Conservation (phyloP, 2,797 vertebrate genomes). For the Syngnathus acus region DNA sequence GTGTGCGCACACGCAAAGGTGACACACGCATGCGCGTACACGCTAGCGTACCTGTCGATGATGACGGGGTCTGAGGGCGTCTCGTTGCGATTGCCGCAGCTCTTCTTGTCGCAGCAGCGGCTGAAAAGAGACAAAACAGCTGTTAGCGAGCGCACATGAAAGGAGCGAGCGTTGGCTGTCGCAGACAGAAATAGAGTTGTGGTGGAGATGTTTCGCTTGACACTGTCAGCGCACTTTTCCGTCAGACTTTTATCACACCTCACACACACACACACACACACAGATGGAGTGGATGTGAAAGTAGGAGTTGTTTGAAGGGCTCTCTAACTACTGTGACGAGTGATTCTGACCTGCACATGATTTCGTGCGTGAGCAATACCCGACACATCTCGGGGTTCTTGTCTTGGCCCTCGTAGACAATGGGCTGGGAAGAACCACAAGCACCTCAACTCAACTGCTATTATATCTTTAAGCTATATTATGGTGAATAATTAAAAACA, state of each 20-base stretch:
- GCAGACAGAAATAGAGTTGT: slow-evolving; percentile 5
- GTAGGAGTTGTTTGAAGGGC: too few relatives aligned
- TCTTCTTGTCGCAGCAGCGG: slow-evolving; percentile 99
- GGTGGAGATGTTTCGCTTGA: not conserved
- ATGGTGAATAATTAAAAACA: too few relatives aligned
- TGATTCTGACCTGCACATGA: slow-evolving; percentile 89
- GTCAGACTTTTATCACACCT: not conserved
- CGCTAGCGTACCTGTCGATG: slow-evolving; percentile 90
- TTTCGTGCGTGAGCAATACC: slow-evolving; percentile 96
- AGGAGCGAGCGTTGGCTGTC: not conserved
- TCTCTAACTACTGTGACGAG: not conserved
- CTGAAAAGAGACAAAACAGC: slow-evolving; percentile 36
- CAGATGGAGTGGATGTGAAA: slow-evolving; percentile 18
- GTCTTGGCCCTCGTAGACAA: slow-evolving; percentile 84
- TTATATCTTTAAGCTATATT: too few relatives aligned
- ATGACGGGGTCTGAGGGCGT: slow-evolving; percentile 98
- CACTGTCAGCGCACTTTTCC: not conserved
- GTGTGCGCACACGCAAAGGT: not conserved
- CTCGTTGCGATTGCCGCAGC: slow-evolving; percentile 99
- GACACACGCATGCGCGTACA: slow-evolving; percentile 41
- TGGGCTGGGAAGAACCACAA: slow-evolving; percentile 46
- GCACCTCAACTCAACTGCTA: too few relatives aligned
- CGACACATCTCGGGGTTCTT: slow-evolving; percentile 81
- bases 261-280: slow-evolving; percentile 32
- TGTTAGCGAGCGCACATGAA: slow-evolving; percentile 1